Evolutionary conservation across 2,888 invertebrate genomes (phyloP), one percentile per base, ranked within the genome.

Genomic region (Patella ulyssiponensis): DNA sequence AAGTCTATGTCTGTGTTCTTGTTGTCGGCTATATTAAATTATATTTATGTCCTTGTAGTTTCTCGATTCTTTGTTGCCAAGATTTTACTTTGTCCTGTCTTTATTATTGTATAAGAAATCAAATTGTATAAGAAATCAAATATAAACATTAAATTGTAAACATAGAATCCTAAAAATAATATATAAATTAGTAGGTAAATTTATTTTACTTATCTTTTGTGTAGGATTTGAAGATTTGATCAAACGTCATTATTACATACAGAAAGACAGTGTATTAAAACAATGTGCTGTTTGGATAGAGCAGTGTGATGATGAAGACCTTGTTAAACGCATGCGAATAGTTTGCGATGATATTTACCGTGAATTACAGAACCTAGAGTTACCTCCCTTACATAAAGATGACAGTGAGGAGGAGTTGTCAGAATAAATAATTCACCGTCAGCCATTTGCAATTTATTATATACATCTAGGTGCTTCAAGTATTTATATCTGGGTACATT

Each of bases 281-380:
- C 82, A 82, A 79, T 81, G 82, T 69, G 69, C 72, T 17, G 69
- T 78, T 15, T 81, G 82, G 83, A 77, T 82, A 72, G 17, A 75
- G 14, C 77, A 80, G 15, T 76, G 79, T 44, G 69, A 82, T n/a
- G 81, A 83, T 1, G 76, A 77, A 44, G 80, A 81, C 56, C n/a
- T 75, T 44, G 69, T 69, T 56, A 77, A 71, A 27, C 73, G 77
- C 5, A 54, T 80, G 17, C 72, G 77, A 1, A 69, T 74, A 52
- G 72, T 69, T 14, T 74, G 74, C 27, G 74, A 73, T 20, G 69
- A 71, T 74, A 79, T 79, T 53, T 74, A 72, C 15, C 74, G 69
- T 53, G 74, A 79, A 54, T 69, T 77, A 53, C 64, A 74, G 72
- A 9, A 23, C 11, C 72, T 79, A n/a, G 76, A 79, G 44, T 44